Evolutionary conservation across 2,797 vertebrate genomes (phyloP), one percentile per base, ranked within the genome.

Genomic region (Bovichtus diacanthus): DNA sequence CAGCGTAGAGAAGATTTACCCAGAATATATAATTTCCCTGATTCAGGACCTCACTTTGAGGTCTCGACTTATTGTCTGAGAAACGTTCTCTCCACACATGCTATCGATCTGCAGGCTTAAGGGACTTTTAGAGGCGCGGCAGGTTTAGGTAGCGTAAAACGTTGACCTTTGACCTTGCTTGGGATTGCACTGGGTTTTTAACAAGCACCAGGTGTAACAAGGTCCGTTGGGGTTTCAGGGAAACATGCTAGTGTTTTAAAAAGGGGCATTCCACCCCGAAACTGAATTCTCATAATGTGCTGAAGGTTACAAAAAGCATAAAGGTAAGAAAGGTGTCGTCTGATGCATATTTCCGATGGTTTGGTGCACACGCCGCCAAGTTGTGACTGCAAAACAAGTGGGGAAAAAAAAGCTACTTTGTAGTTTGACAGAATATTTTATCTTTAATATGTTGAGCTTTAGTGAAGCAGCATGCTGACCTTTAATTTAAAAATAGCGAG

Each of bases 91-190:
- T 43, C 0, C 83, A 90, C 90, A 92, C 89, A 15, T 93, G 90
- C 83, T 61, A 80, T 88, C 73, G 76, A 90, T 92, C 89, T 87
- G 73, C 64, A 5, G 83, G 79, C 81, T 88, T 86, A 76, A 55
- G 76, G 78, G 78, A 81, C 67, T 85, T 74, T 78, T 12, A 79
- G 87, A 84, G 86, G 76, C 71, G 84, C 70, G 79, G 86, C 82
- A 84, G 83, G 78, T 89, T 91, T 86, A 89, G 89, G 89, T 92
- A 89, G 87, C 84, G 1, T 90, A 90, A 90, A 92, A 87, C 59
- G 15, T 12, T 55, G 78, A 90, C 80, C 88, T 81, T 18, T 89
- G 83, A 86, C 88, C 88, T 70, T 9, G 72, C 67, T 70, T 81
- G 68, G 81, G 67, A 87, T 83, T 71, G 82, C 66, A 25, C 73